Percentiles rank a stretch among this genome's conserved stretches.
Conservation (phyloP, 2,113 vertebrate species). For the Peromyscus polionotus region DNA sequence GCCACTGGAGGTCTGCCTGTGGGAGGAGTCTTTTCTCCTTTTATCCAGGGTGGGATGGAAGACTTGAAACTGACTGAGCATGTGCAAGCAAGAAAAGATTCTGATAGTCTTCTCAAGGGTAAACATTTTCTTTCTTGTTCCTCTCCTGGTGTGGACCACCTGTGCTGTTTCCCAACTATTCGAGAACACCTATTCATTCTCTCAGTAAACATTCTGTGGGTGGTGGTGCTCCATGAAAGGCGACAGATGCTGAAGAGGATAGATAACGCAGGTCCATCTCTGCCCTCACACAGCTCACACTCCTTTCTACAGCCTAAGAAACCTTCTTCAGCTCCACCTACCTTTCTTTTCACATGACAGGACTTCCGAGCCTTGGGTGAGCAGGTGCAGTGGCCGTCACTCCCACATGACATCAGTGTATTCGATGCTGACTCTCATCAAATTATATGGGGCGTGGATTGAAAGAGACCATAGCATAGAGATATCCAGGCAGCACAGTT, state of each 20-base stretch:
- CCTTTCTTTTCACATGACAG: background rate
- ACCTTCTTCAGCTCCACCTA: fast-evolving
- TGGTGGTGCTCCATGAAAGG: background rate
- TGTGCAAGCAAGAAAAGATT: conserved; percentile 3
- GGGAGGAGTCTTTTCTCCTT: conserved; percentile 52
- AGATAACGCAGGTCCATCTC: background rate
- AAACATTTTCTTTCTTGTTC: conserved; percentile 55
- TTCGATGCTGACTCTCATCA: background rate
- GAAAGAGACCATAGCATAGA: background rate
- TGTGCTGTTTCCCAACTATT: conserved; percentile 35
- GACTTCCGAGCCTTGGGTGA: background rate
- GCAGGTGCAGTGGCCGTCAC: background rate
- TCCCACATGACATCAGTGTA: background rate
- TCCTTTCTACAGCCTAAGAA: background rate
- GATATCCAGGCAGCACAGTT: background rate
- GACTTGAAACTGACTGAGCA: background rate
- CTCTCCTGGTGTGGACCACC: conserved; percentile 25
- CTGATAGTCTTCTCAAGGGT: background rate
- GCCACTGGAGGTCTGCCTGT: background rate
- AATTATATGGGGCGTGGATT: background rate
- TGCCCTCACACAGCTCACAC: background rate
- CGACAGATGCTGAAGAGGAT: background rate
- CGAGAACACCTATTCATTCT: background rate
- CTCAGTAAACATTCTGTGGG: background rate
- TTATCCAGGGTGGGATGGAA: conserved; percentile 69